Percentiles rank a stretch among this genome's conserved stretches.
phyloP scores from a whole-genome alignment of 2,113 vertebrate species.

The Phylloscopus trochilus region DNA sequence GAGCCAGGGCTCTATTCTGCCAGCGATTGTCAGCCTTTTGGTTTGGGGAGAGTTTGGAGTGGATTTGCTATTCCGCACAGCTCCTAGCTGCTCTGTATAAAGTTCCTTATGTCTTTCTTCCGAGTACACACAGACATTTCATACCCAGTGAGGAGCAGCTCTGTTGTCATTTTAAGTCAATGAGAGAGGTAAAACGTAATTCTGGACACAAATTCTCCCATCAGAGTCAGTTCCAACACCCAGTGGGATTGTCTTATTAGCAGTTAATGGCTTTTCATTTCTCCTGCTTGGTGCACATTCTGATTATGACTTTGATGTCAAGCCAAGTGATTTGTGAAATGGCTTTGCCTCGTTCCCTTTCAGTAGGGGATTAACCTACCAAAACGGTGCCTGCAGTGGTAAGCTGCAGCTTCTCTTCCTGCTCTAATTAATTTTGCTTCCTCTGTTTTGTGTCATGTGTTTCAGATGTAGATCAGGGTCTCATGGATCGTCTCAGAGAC shows the following conservation, averaged over 20 bases:
- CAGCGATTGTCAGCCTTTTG: neutral
- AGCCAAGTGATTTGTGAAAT: neutral
- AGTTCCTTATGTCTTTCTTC: neutral
- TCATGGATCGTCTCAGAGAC: constrained; percentile 86
- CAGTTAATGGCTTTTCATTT: neutral
- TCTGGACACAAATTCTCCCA: neutral
- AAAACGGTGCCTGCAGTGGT: neutral
- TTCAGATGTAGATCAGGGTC: constrained; percentile 85
- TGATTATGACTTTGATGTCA: constrained; percentile 6
- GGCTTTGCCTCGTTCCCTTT: neutral
- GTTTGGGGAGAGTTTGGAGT: neutral
- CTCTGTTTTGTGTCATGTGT: neutral
- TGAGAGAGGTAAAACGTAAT: neutral
- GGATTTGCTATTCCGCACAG: neutral
- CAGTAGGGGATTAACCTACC: neutral
- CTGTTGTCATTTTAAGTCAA: neutral
- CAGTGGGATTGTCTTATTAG: neutral
- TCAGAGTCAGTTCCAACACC: neutral
- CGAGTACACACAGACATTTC: neutral
- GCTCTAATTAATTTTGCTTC: neutral
- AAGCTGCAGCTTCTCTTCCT: neutral
- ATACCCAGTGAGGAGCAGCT: neutral
- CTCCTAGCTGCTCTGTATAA: neutral
- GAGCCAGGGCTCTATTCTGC: neutral
- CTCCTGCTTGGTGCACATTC: neutral